A percentile compares a stretch with the other conserved stretches of the same genome.
Conservation (phyloP, 2,888 invertebrate genomes). For the Apeira syringaria region DNA sequence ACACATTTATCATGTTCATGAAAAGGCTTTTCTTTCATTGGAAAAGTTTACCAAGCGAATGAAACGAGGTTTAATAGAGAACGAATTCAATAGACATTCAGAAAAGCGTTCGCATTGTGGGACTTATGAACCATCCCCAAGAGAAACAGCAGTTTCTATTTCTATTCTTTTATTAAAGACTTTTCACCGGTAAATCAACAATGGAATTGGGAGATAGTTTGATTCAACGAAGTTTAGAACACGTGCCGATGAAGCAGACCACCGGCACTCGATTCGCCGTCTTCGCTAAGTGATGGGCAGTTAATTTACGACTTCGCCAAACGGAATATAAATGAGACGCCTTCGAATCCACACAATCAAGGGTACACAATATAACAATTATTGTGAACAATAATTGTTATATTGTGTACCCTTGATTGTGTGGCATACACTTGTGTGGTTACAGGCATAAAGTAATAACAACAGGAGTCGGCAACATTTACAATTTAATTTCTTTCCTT, state of each 20-base stretch:
- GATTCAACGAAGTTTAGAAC: slow-evolving; percentile 32
- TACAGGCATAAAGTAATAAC: slow-evolving; percentile 38
- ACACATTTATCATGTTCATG: slow-evolving; percentile 3
- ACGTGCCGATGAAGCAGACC: slow-evolving; percentile 32
- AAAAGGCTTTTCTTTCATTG: slow-evolving; percentile 7
- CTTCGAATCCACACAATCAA: slow-evolving; percentile 54
- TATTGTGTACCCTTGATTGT: slow-evolving; percentile 48
- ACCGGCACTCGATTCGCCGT: slow-evolving; percentile 20
- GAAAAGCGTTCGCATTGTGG: neutral
- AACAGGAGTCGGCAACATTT: slow-evolving; percentile 42
- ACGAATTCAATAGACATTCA: slow-evolving; percentile 7
- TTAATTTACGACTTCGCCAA: slow-evolving; percentile 58
- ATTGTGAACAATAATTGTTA: slow-evolving; percentile 52
- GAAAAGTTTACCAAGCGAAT: slow-evolving; percentile 3
- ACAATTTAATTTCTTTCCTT: slow-evolving; percentile 14
- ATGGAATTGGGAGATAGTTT: slow-evolving; percentile 28
- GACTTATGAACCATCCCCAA: slow-evolving; percentile 7
- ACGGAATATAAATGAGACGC: slow-evolving; percentile 60
- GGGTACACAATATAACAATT: slow-evolving; percentile 45
- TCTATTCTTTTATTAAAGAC: slow-evolving; percentile 10
- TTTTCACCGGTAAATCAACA: slow-evolving; percentile 29
- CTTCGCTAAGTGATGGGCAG: slow-evolving; percentile 47
- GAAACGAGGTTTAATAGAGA: slow-evolving; percentile 2
- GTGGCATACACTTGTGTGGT: too few relatives aligned
- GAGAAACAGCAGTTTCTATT: slow-evolving; percentile 23